These are phyloP conservation scores for Phortica okadai DNA, from an alignment of 2,888 invertebrate species.

Conservation along the genomic window DNA sequence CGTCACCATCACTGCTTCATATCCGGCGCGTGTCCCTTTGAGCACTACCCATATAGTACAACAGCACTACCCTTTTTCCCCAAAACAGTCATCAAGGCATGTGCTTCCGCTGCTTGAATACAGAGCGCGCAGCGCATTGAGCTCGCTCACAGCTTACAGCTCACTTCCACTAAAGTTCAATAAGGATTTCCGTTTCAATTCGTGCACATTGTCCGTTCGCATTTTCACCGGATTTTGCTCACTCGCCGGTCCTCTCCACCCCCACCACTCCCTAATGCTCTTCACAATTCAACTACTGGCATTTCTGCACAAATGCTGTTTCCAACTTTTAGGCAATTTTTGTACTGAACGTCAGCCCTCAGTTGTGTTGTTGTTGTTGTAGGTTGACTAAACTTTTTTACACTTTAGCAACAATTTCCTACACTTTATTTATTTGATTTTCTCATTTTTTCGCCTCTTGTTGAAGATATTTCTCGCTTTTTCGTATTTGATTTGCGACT, in stretches of 20 bases:
- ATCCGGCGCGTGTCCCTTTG: background rate
- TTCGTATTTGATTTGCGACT: constrained; percentile 53
- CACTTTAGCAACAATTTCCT: constrained; percentile 62
- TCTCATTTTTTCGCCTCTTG: constrained; percentile 32
- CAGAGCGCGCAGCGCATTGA: background rate
- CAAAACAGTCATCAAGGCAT: background rate
- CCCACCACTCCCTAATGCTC: background rate
- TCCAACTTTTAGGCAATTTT: constrained; percentile 59
- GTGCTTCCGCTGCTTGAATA: constrained; percentile 22
- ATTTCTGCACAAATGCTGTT: constrained; percentile 32
- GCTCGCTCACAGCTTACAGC: constrained; percentile 33
- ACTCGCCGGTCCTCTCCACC: background rate
- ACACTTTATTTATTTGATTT: constrained; percentile 45
- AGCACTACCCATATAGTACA: background rate
- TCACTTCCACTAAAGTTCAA: constrained; percentile 66
- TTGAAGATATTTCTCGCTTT: constrained; percentile 24
- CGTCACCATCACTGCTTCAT: constrained; percentile 1
- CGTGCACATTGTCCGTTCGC: constrained; percentile 62
- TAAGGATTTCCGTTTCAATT: constrained; percentile 74
- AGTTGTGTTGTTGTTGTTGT: constrained; percentile 13
- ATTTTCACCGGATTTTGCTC: constrained; percentile 60
- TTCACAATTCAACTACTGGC: background rate
- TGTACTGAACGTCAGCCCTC: background rate
- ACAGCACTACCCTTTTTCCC: background rate
- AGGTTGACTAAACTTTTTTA: constrained; percentile 60